Conservation (phyloP, 1,140 invertebrate genomes). For the Drosophila rufa region DNA sequence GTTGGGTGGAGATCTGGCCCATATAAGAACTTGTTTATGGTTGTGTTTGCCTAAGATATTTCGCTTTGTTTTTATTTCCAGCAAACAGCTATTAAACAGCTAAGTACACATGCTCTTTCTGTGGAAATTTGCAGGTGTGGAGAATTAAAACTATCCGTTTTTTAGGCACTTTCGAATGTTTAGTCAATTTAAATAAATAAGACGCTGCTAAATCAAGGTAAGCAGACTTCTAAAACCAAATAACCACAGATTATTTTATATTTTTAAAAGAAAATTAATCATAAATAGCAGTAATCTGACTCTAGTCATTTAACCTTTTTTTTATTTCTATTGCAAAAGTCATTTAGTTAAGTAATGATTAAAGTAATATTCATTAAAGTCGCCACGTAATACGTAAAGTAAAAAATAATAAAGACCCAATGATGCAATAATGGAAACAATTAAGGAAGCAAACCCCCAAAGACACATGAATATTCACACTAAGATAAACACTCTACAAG, state of each 20-base stretch:
- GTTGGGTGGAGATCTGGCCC: slow-evolving; percentile 18
- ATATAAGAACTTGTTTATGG: slow-evolving; percentile 44
- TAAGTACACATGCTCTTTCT: slow-evolving; percentile 19
- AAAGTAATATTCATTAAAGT: slow-evolving; percentile 10
- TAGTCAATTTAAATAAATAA: neutral
- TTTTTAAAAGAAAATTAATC: too few relatives aligned
- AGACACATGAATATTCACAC: neutral
- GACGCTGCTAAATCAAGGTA: neutral
- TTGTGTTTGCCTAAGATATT: slow-evolving; percentile 10
- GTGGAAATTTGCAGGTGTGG: neutral
- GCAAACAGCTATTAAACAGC: slow-evolving; percentile 19
- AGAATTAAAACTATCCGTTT: neutral
- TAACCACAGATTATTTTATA: too few relatives aligned
- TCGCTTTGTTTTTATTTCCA: slow-evolving; percentile 16
- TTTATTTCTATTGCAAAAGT: slow-evolving; percentile 20
- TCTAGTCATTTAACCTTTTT: neutral
- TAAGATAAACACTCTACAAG: neutral
- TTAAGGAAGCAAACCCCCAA: neutral
- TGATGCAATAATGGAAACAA: slow-evolving; percentile 7
- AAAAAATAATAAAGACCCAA: slow-evolving; percentile 4
- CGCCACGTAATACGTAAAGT: slow-evolving; percentile 3
- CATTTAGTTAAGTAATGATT: slow-evolving; percentile 27
- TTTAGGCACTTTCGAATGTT: neutral
- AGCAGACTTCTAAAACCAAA: too few relatives aligned
- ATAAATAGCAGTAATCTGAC: too few relatives aligned